Evolutionary conservation across 2,888 invertebrate genomes (phyloP), one percentile per base, ranked within the genome.

Genomic region (Ophion ellenae): DNA sequence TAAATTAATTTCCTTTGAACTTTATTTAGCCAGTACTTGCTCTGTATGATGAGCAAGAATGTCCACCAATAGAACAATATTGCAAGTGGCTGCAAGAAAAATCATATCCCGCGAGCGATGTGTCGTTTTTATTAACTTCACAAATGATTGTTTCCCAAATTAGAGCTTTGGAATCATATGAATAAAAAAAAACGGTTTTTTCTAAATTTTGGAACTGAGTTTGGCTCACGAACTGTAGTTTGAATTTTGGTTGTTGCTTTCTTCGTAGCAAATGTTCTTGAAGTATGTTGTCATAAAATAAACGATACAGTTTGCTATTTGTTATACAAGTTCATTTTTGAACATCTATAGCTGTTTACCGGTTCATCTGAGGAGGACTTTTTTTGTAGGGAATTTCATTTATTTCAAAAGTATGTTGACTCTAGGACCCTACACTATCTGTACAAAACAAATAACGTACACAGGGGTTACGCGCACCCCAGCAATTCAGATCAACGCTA

Each of bases 31-130:
- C 32, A 66, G 66, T 36, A 36, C 36, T 36, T 7, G 5, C 36
- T 36, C 36, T n/a, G 4, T 66, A 66, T 36, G 28, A 32, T 36
- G 1, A 17, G 36, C 17, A 66, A 66, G 7, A 66, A n/a, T 66
- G 36, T 32, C 17, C 66, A 66, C 32, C n/a, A 36, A 40, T 66
- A 20, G n/a, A 66, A 17, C n/a, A 66, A 40, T 40, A 66, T 66
- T 4, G 32, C 40, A 36, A 66, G 66, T 66, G n/a, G 66, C 36
- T 36, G 17, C 17, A 66, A 36, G n/a, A 66, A 66, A 32, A 66
- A 66, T 66, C 66, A 66, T 32, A 32, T 10, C 32, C 28, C 40
- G n/a, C n/a, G 6, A 36, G 66, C n/a, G 7, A 66, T 36, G 3
- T 66, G 6, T 36, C n/a, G 9, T 14, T 66, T 66, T 66, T 24